Evolutionary conservation across 2,797 vertebrate genomes (phyloP), one percentile per base, ranked within the genome.

Genomic region (Onychomys leucogaster): DNA sequence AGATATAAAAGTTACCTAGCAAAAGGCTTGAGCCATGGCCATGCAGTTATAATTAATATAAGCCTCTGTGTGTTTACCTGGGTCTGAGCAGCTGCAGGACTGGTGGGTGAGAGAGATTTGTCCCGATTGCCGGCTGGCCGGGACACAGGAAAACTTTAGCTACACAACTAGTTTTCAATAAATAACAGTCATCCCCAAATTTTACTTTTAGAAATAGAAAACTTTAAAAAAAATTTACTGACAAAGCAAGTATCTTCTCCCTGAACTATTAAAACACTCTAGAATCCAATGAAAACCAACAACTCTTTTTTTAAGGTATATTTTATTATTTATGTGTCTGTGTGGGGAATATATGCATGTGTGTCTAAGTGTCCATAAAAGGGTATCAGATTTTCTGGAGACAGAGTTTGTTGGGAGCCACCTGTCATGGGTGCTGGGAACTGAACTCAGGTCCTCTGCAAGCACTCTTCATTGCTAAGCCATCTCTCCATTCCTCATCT

Each of bases 141-240:
- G 49, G 49, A 52, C 12, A 52, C 49, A 52, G 49, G 49, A 52
- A 52, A 52, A 52, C 49, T 52, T 84, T 29, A 90, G 17, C 41
- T 57, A 97, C 8, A 63, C 10, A 94, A 59, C 78, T 71, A 86
- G 55, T 93, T 84, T 92, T 92, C 61, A 71, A 34, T 84, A 94
- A 96, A 90, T 34, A 96, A 71, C 0, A 90, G 55, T 83, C 84
- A 96, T 63, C 14, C 49, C 13, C 19, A 94, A 93, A 95, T 95
- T 90, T 94, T 77, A 91, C 10, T 90, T 95, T 90, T 89, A 29
- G 85, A 82, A 93, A 96, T 34, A 95, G 65, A 13, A 21, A 34
- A 29, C 88, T 95, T 85, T 25, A 85, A 83, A 55, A 52, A 81
- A 84, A 67, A n/a, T 19, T n/a, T 67, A 67, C 19, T 85, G 41